These are phyloP conservation scores for Ooceraea biroi DNA, from an alignment of 1,140 invertebrate species.

Conservation along the genomic window DNA sequence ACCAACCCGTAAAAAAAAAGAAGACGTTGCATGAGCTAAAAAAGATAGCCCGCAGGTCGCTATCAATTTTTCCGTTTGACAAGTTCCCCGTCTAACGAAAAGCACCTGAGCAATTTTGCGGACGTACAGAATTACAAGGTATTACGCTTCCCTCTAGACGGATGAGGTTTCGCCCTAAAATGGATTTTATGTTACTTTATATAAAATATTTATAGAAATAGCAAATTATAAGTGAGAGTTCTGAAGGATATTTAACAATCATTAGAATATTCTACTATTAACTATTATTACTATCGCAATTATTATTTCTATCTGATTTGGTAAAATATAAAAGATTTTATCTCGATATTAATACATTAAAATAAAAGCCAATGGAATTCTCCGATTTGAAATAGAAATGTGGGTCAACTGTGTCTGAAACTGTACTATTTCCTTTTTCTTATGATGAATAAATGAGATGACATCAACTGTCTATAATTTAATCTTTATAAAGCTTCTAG, in stretches of 20 bases:
- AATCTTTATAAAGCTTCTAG: no score
- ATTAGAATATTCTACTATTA: no score
- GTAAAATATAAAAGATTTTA: no score
- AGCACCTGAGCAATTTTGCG: neutral
- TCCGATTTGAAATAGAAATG: neutral
- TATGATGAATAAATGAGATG: neutral
- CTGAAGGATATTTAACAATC: no score
- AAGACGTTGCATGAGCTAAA: neutral
- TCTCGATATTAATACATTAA: no score
- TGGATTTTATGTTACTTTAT: no score
- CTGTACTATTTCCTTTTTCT: neutral
- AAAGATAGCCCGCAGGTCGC: slow-evolving; percentile 14
- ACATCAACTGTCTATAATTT: neutral
- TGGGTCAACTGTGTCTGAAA: neutral
- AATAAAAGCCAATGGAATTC: neutral
- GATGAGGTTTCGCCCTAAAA: no score
- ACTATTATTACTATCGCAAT: no score
- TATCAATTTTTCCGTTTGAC: slow-evolving; percentile 39
- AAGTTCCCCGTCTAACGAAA: neutral
- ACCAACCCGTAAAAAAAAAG: slow-evolving; percentile 16
- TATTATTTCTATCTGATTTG: no score
- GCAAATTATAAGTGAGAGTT: no score
- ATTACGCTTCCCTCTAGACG: neutral
- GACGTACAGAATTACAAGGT: neutral
- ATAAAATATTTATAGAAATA: no score